A percentile compares a stretch with the other conserved stretches of the same genome.
Evolutionary conservation across 2,797 vertebrate species (phyloP).

Genomic region (Amblyraja radiata): DNA sequence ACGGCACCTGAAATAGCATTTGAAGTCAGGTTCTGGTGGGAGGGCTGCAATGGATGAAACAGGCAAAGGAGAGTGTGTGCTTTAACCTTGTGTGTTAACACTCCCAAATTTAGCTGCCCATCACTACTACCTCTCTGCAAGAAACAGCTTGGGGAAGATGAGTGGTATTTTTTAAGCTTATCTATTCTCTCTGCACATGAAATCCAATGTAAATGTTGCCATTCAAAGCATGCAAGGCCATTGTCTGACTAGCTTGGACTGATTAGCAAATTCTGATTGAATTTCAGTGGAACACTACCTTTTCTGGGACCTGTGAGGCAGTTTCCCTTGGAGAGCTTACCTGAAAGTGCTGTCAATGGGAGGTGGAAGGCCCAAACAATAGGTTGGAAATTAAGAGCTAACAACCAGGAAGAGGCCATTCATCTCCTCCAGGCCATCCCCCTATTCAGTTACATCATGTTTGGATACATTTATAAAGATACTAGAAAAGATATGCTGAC

Average conservation of each 20-base stretch:
- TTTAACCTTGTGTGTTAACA: not conserved
- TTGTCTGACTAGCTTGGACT: too few species aligned
- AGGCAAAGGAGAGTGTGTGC: not conserved
- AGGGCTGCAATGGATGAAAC: not conserved
- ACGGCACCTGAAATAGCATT: not conserved
- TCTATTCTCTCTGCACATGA: not conserved
- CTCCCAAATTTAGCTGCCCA: not conserved
- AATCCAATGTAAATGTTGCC: not conserved
- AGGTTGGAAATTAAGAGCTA: not conserved
- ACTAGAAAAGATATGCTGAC: too few species aligned
- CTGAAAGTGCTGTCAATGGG: not conserved
- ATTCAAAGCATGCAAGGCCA: not conserved
- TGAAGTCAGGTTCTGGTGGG: not conserved
- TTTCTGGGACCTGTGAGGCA: not conserved
- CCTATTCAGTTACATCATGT: not conserved
- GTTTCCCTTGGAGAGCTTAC: not conserved
- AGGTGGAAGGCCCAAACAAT: not conserved
- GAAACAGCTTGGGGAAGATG: not conserved
- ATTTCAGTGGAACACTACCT: not conserved
- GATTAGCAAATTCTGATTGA: too few species aligned
- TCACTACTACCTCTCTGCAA: not conserved
- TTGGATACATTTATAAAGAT: too few species aligned
- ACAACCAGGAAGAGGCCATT: not conserved
- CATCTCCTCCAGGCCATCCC: too few species aligned
- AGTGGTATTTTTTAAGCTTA: not conserved